These are phyloP conservation scores for Ornithoptera priamus DNA, from an alignment of 2,888 invertebrate genomes.

Conservation along the genomic window DNA sequence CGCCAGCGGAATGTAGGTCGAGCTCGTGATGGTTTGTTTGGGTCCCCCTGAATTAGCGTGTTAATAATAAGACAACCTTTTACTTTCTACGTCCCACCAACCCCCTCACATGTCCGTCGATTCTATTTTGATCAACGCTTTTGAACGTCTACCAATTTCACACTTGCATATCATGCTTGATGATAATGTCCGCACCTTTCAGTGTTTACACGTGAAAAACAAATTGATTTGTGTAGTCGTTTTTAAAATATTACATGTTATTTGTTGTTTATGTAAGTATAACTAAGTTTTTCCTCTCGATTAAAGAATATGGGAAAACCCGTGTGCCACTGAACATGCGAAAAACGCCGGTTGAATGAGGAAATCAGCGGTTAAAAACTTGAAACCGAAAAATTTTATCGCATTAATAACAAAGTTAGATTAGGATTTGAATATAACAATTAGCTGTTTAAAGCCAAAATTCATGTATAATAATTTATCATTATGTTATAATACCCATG, in stretches of 20 bases:
- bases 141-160: conserved; percentile 48
- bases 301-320: neutral
- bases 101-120: conserved; percentile 37
- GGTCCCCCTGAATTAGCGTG: conserved; percentile 74
- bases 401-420: too few relatives aligned
- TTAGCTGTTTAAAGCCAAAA: neutral
- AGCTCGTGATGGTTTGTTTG: conserved; percentile 77
- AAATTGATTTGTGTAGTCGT: neutral
- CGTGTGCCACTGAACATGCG: neutral
- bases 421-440: neutral
- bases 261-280: neutral
- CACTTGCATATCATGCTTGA: conserved; percentile 34
- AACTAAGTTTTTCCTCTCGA: neutral
- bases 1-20: conserved; percentile 71
- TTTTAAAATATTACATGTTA: conserved; percentile 1
- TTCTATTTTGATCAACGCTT: conserved; percentile 55
- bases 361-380: conserved; percentile 3
- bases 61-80: conserved; percentile 74
- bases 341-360: conserved; percentile 4
- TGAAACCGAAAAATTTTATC: neutral
- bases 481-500: too few relatives aligned
- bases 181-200: neutral
- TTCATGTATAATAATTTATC: neutral
- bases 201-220: neutral
- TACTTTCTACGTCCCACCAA: conserved; percentile 52